Evolutionary conservation across 1,140 invertebrate genomes (phyloP).

Genomic region (Drosophila neocordata): DNA sequence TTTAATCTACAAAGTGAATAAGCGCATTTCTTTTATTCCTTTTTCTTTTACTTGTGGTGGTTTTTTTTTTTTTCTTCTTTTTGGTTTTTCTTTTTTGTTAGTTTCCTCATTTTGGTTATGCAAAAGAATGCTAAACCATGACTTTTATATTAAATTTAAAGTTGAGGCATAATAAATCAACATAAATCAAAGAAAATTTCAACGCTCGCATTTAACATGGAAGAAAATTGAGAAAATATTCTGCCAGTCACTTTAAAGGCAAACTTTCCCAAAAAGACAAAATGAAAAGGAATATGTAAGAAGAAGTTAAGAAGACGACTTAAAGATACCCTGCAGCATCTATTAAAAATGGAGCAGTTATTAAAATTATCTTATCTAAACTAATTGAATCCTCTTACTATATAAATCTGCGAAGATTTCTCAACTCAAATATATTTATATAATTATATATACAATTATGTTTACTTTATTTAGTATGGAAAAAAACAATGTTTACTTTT

Average conservation of each 20-base stretch:
- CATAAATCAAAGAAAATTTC: conserved; percentile 68
- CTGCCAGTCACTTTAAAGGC: conserved; percentile 30
- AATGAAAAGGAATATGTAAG: background rate
- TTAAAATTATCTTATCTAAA: no score
- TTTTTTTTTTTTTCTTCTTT: conserved; percentile 24
- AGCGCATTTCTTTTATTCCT: conserved; percentile 48
- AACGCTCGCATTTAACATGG: conserved; percentile 1
- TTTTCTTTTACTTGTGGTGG: conserved; percentile 29
- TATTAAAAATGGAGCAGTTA: no score
- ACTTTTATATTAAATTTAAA: conserved; percentile 82
- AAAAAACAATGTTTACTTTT: no score
- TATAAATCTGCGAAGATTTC: no score
- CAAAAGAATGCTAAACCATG: conserved; percentile 63
- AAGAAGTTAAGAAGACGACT: background rate
- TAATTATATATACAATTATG: no score
- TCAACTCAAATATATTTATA: no score
- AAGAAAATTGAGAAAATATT: background rate
- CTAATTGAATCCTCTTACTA: no score
- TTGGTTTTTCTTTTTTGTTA: conserved; percentile 39
- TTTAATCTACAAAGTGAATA: conserved; percentile 79
- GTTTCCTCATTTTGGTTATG: conserved; percentile 44
- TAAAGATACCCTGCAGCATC: background rate
- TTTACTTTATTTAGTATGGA: no score
- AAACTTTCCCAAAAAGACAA: background rate
- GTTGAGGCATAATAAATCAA: conserved; percentile 79